Conservation (phyloP, 2,797 vertebrate genomes). For the Linurgus olivaceus region DNA sequence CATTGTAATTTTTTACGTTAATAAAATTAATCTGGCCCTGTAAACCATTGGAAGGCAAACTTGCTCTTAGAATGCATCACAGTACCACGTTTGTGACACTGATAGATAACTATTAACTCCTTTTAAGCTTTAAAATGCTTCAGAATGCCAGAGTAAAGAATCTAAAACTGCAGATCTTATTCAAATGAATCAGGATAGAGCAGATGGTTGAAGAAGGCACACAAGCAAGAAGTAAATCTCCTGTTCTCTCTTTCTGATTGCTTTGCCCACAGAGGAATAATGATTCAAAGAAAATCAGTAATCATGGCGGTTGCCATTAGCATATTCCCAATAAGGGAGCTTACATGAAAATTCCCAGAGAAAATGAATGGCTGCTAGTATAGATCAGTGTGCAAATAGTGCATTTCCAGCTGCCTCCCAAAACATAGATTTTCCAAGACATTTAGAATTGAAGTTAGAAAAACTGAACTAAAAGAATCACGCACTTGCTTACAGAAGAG, state of each 20-base stretch:
- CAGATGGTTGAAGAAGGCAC: conserved; percentile 86
- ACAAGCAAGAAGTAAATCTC: conserved; percentile 88
- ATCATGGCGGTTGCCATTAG: conserved; percentile 92
- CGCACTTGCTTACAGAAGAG: neutral
- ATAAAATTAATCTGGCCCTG: conserved; percentile 72
- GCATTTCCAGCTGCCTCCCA: conserved; percentile 69
- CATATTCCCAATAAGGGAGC: conserved; percentile 93
- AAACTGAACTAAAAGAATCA: conserved; percentile 11
- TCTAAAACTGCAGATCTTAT: conserved; percentile 83
- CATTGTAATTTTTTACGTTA: conserved; percentile 70
- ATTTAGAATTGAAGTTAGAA: conserved; percentile 49
- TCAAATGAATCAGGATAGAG: conserved; percentile 86
- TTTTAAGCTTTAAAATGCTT: conserved; percentile 74
- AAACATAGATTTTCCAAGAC: conserved; percentile 33
- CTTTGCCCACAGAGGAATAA: conserved; percentile 91
- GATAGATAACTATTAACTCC: conserved; percentile 75
- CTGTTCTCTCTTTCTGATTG: conserved; percentile 89
- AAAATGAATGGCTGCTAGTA: conserved; percentile 81
- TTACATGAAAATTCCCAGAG: conserved; percentile 86
- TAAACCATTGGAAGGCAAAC: conserved; percentile 66
- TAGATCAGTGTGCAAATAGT: conserved; percentile 78
- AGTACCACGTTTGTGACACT: conserved; percentile 61
- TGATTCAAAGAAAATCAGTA: conserved; percentile 94
- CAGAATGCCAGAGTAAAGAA: conserved; percentile 74
- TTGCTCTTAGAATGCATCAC: conserved; percentile 58